Evolutionary conservation across 1,140 invertebrate genomes (phyloP).

Genomic region (Hyles euphorbiae): DNA sequence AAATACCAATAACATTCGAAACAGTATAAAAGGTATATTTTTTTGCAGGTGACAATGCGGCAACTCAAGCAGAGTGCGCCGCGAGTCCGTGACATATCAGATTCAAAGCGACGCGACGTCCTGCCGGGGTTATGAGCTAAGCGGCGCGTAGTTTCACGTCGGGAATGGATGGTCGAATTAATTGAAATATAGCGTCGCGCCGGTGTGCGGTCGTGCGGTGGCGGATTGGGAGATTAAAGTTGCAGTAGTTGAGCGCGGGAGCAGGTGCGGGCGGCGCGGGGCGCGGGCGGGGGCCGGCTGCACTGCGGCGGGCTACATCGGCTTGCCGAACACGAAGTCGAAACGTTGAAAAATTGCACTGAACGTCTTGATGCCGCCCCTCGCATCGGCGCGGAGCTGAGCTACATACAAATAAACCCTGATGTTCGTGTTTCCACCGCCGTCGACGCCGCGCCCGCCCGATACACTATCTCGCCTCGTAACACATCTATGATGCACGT

Average conservation of each 20-base stretch:
- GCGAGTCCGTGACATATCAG: conserved; percentile 21
- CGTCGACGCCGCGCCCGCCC: too few species aligned
- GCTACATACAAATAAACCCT: conserved; percentile 62
- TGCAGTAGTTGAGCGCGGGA: conserved; percentile 50
- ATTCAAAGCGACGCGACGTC: conserved; percentile 31
- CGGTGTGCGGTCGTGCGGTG: conserved; percentile 53
- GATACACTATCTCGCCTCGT: too few species aligned
- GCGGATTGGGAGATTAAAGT: conserved; percentile 64
- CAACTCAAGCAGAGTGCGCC: not conserved
- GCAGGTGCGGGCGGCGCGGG: conserved; percentile 37
- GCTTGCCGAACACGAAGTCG: conserved; percentile 59
- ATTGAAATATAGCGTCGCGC: conserved; percentile 68
- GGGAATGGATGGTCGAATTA: conserved; percentile 64
- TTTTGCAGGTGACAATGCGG: not conserved
- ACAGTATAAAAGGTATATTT: not conserved
- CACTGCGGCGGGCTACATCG: conserved; percentile 43
- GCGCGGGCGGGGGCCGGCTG: conserved; percentile 16
- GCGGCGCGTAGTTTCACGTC: conserved; percentile 45
- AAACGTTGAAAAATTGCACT: conserved; percentile 69
- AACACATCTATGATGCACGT: too few species aligned
- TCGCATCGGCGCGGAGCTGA: conserved; percentile 43
- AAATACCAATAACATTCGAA: too few species aligned
- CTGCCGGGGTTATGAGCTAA: conserved; percentile 40
- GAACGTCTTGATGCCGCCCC: conserved; percentile 59
- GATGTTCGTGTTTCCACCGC: too few species aligned